Evolutionary conservation across 2,888 invertebrate species (phyloP), one percentile per base, ranked within the genome.

Genomic region (Mylabris sibirica): DNA sequence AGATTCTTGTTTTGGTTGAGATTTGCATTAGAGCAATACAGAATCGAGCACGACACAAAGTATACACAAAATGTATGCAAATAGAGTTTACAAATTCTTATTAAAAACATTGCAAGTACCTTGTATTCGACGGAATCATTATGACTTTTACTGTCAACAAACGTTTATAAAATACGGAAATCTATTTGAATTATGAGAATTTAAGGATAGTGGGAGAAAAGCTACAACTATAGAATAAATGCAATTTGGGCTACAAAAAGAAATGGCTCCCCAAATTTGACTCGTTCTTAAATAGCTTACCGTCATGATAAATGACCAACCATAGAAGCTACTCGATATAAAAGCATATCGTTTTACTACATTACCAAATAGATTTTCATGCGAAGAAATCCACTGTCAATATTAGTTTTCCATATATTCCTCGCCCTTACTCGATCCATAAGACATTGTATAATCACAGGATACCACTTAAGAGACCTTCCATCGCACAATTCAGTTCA

Each of bases 311-410:
- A 70, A 70, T 64, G 70, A 65, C 38, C 59, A 64, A 49, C 61
- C 44, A 61, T 59, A 60, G 70, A 67, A 64, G 63, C 67, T 66
- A 70, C 67, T 70, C 64, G 70, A 70, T 64, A 67, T 67, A 65
- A 70, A 67, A 70, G 70, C 70, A 65, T 70, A 70, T 70, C 70
- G 70, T 61, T 67, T 70, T 70, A 67, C 70, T 8, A 61, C 65
- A 70, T 70, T 67, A 70, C 63, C 67, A 67, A 70, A 67, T 70
- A 65, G 63, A 67, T 70, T 70, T 65, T 49, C 12, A 65, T n/a
- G 53, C 65, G 65, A 70, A 67, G 30, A 70, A 67, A 65, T 67
- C 57, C 63, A 49, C 60, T 65, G 70, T 70, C 70, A 70, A 70
- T 70, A 70, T 70, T 70, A 57, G 67, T 70, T 67, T 67, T 63